A percentile compares a stretch with the other conserved stretches of the same genome.
These are phyloP conservation scores for Montifringilla adamsi DNA, from an alignment of 2,113 vertebrate genomes.

Conservation along the genomic window DNA sequence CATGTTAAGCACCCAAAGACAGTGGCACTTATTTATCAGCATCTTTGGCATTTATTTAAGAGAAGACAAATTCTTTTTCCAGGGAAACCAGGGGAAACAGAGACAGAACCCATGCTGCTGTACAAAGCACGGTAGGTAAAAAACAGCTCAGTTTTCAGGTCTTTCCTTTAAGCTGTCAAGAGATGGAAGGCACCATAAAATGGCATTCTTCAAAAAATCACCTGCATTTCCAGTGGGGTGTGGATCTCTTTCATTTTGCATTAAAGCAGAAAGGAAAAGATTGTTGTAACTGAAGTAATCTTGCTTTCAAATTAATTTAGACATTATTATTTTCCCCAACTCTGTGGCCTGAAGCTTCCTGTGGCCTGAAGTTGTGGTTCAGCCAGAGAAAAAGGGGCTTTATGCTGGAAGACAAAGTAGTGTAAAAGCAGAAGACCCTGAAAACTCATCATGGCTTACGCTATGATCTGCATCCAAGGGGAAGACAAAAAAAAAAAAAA, in stretches of 20 bases:
- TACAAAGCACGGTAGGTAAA: neutral
- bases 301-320: neutral
- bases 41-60: neutral
- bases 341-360: neutral
- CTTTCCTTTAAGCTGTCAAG: neutral
- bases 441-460: neutral
- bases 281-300: neutral
- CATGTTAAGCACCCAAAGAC: neutral
- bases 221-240: neutral
- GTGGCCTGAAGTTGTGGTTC: neutral
- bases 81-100: neutral
- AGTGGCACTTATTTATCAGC: neutral
- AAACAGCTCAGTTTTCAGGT: neutral
- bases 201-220: neutral
- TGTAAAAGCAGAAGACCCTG: neutral
- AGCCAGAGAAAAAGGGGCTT: neutral
- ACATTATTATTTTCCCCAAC: neutral
- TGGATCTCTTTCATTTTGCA: neutral
- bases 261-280: neutral
- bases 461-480: neutral
- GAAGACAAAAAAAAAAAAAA: no score
- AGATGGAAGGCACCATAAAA: neutral
- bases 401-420: neutral
- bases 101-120: neutral
- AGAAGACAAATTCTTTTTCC: neutral